Conservation (phyloP, 1,140 invertebrate species). For the Tribolium madens region DNA sequence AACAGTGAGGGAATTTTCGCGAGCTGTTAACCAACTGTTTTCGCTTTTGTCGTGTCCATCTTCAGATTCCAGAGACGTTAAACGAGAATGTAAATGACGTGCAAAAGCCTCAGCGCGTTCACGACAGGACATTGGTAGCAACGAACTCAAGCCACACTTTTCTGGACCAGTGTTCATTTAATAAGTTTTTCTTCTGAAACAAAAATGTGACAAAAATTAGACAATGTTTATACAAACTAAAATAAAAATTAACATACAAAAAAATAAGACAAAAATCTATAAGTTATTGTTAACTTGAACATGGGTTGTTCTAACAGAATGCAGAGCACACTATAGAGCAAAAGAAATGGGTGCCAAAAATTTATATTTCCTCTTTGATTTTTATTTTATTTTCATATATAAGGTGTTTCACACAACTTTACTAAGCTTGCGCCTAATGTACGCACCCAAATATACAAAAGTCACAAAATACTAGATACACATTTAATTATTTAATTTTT, state of each 20-base stretch:
- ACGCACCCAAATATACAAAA: no score
- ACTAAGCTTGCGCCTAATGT: no score
- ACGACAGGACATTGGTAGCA: constrained; percentile 78
- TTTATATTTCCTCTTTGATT: no score
- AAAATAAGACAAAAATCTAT: not conserved
- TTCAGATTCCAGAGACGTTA: constrained; percentile 74
- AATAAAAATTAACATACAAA: not conserved
- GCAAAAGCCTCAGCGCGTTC: constrained; percentile 84
- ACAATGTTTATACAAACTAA: no score
- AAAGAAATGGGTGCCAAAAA: no score
- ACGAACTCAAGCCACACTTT: constrained; percentile 68
- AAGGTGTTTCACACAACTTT: no score
- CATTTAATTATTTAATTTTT: no score
- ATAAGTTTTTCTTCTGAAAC: not conserved
- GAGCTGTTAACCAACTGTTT: constrained; percentile 66
- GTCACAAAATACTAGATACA: no score
- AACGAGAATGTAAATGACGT: constrained; percentile 77
- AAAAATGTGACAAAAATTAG: not conserved
- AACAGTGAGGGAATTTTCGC: constrained; percentile 60
- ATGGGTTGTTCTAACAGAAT: no score
- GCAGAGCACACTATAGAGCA: no score
- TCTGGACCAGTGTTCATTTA: constrained; percentile 55
- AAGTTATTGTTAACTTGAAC: not conserved
- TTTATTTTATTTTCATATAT: no score
- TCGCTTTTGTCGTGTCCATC: constrained; percentile 61